Evolutionary conservation across 2,888 invertebrate genomes (phyloP).

Genomic region (Heliconius aoede): DNA sequence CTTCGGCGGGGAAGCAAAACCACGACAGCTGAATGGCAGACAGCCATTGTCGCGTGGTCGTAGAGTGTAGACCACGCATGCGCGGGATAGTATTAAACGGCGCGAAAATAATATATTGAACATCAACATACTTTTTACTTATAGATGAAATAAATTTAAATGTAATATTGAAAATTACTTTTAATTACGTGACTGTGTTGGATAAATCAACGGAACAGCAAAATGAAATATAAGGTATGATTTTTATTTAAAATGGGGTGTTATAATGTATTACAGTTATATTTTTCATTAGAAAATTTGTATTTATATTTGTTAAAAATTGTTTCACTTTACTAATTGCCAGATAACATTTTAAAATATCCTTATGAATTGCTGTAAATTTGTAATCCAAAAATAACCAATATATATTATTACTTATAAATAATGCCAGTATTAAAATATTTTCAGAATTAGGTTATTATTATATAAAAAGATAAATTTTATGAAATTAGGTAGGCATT

Average conservation of each 20-base stretch:
- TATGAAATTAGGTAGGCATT: slow-evolving; percentile 28
- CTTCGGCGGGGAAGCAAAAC: slow-evolving; percentile 76
- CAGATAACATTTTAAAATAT: not conserved
- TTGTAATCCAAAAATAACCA: not conserved
- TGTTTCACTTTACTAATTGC: not conserved
- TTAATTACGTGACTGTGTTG: slow-evolving; percentile 47
- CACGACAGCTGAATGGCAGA: slow-evolving; percentile 55
- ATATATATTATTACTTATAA: too few relatives aligned
- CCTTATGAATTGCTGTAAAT: not conserved
- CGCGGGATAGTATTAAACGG: slow-evolving; percentile 60
- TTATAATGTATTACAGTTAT: too few relatives aligned
- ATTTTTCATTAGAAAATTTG: too few relatives aligned
- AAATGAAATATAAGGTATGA: slow-evolving; percentile 77
- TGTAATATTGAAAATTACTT: slow-evolving; percentile 44
- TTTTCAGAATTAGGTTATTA: not conserved
- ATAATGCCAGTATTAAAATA: not conserved
- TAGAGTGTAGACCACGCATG: slow-evolving; percentile 68
- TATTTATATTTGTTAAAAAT: not conserved
- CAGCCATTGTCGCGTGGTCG: slow-evolving; percentile 70
- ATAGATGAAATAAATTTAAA: slow-evolving; percentile 12
- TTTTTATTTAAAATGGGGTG: slow-evolving; percentile 17
- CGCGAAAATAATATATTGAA: slow-evolving; percentile 55
- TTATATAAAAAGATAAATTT: not conserved
- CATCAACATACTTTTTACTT: slow-evolving; percentile 29
- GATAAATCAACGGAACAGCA: slow-evolving; percentile 39